Conservation (phyloP, 2,113 vertebrate species). For the Barbus barbus region DNA sequence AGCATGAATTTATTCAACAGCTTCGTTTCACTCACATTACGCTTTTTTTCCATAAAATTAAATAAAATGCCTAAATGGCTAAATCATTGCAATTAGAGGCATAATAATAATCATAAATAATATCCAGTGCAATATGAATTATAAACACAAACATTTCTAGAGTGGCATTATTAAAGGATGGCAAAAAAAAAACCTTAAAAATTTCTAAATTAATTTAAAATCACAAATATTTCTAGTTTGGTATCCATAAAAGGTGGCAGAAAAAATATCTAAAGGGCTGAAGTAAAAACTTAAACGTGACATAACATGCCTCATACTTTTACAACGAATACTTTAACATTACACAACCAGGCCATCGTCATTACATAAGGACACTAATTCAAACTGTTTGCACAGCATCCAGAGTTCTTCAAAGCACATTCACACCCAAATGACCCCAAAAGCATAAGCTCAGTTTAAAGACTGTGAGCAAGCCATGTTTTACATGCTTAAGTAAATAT, state of each 20-base stretch:
- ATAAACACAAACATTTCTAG: background rate
- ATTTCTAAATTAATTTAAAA: too few species aligned
- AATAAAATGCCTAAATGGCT: too few species aligned
- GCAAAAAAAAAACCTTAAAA: too few species aligned
- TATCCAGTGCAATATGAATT: background rate
- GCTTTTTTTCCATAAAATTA: too few species aligned
- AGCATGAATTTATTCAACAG: too few species aligned
- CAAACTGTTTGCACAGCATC: too few species aligned
- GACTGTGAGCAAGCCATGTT: background rate
- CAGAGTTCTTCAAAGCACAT: conserved; percentile 9
- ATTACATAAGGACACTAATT: too few species aligned
- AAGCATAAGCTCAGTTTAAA: background rate
- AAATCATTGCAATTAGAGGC: background rate
- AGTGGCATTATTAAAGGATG: too few species aligned
- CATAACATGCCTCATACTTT: background rate
- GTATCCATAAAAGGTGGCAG: background rate
- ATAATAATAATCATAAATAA: too few species aligned
- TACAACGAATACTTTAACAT: background rate
- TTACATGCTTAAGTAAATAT: conserved; percentile 17
- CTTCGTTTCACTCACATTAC: too few species aligned
- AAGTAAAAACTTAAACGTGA: background rate
- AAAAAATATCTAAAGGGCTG: background rate
- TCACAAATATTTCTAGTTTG: background rate
- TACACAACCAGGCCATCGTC: background rate
- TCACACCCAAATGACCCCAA: background rate